Percentiles rank a stretch among this genome's conserved stretches.
phyloP scores from a whole-genome alignment of 2,888 invertebrate genomes.

The Aspidapion aeneum region DNA sequence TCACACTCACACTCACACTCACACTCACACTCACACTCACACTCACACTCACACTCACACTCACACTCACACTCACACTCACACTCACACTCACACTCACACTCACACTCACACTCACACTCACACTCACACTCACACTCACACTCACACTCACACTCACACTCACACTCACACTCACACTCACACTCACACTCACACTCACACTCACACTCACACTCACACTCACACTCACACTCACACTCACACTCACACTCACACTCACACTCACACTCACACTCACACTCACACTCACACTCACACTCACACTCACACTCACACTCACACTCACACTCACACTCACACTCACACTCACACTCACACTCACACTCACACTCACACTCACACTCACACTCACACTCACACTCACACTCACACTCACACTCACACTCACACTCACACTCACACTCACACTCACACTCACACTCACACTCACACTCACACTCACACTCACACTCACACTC shows the following conservation, averaged over 20 bases:
- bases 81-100: not conserved
- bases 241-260: not conserved
- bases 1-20: not conserved
- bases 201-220: not conserved
- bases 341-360: not conserved
- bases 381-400: not conserved
- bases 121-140: not conserved
- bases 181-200: not conserved
- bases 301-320: not conserved
- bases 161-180: not conserved
- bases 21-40: not conserved
- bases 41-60: not conserved
- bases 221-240: not conserved
- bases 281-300: not conserved
- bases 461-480: not conserved
- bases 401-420: not conserved
- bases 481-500: not conserved
- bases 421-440: not conserved
- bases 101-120: not conserved
- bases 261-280: not conserved
- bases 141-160: not conserved
- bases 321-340: not conserved
- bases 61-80: not conserved
- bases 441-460: not conserved
- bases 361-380: not conserved